Evolutionary conservation across 2,888 invertebrate species (phyloP), one percentile per base, ranked within the genome.

Genomic region (Horisme vitalbata): DNA sequence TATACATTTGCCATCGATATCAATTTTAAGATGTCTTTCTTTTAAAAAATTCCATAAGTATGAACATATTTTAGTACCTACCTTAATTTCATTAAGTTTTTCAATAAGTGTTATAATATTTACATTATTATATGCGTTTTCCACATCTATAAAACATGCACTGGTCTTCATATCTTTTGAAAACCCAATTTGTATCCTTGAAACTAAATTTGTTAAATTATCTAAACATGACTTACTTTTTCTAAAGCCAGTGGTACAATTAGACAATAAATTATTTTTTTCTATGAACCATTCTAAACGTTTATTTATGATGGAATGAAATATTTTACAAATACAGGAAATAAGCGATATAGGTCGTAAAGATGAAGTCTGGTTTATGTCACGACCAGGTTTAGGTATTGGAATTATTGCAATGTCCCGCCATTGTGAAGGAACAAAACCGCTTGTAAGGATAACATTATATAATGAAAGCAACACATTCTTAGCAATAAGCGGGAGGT

Each of bases 81-180:
- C 14, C 4, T 13, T n/a, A 13, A 34, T 23, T 23, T 24, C 14
- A 9, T 23, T 23, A 13, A 34, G 13, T 14, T 23, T 34, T 5
- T 13, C n/a, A 5, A 34, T 14, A 6, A 23, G 20, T n/a, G 9
- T 34, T 2, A 11, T 11, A 34, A 34, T 23, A 34, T 34, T 13
- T 5, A 34, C 34, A n/a, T 23, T 34, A 23, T 34, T 34, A 23
- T 13, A 23, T 4, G 35, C 35, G 13, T 24, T 32, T 10, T 32
- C 20, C 10, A 32, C 14, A 6, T 32, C 32, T 18, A 32, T 10
- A 10, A 32, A 32, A 20, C 32, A 32, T 2, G 9, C 18, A 5
- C n/a, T 2, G 10, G 20, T 32, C 10, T 10, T 4, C 5, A 32
- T 7, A 5, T 11, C 20, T 0, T 32, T 20, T 6, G 20, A 32